Percentiles rank a stretch among this genome's conserved stretches.
phyloP scores from a whole-genome alignment of 2,797 vertebrate species.

The Silurus aristotelis region DNA sequence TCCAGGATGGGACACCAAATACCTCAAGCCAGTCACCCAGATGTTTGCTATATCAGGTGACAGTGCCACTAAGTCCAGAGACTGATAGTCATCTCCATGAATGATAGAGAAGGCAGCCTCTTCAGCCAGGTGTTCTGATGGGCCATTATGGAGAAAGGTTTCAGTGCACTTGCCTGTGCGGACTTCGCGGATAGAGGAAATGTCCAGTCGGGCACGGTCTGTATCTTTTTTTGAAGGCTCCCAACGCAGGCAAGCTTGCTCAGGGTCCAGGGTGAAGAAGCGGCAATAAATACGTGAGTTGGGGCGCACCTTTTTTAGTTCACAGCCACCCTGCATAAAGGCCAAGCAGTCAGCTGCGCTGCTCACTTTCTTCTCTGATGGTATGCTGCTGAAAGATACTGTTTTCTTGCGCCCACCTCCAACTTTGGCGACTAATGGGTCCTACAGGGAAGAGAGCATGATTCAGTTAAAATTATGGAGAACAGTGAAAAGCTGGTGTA shows the following conservation, averaged over 20 bases:
- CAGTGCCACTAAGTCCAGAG: slow-evolving; percentile 92
- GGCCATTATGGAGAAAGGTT: slow-evolving; percentile 92
- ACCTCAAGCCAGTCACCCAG: slow-evolving; percentile 95
- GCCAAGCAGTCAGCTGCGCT: slow-evolving; percentile 93
- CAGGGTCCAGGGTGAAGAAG: slow-evolving; percentile 91
- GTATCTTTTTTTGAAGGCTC: slow-evolving; percentile 96
- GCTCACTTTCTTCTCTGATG: slow-evolving; percentile 97
- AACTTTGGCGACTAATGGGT: slow-evolving; percentile 89
- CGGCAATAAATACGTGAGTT: slow-evolving; percentile 94
- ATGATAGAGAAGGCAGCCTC: slow-evolving; percentile 94
- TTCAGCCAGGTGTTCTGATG: slow-evolving; percentile 90
- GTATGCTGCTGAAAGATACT: slow-evolving; percentile 98
- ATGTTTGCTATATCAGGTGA: slow-evolving; percentile 97
- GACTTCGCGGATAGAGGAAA: slow-evolving; percentile 89
- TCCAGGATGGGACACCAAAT: slow-evolving; percentile 88
- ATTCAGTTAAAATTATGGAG: neutral
- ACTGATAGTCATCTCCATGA: slow-evolving; percentile 94
- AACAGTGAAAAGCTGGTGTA: neutral
- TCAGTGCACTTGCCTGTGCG: slow-evolving; percentile 95
- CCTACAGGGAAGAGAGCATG: slow-evolving; percentile 69
- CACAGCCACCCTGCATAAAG: slow-evolving; percentile 98
- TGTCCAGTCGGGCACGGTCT: slow-evolving; percentile 91
- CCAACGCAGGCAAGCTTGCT: slow-evolving; percentile 93
- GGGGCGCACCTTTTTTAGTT: slow-evolving; percentile 94
- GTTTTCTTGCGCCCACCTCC: slow-evolving; percentile 92